Evolutionary conservation across 2,797 vertebrate genomes (phyloP), one percentile per base, ranked within the genome.

Genomic region (Enteromius treurensis): DNA sequence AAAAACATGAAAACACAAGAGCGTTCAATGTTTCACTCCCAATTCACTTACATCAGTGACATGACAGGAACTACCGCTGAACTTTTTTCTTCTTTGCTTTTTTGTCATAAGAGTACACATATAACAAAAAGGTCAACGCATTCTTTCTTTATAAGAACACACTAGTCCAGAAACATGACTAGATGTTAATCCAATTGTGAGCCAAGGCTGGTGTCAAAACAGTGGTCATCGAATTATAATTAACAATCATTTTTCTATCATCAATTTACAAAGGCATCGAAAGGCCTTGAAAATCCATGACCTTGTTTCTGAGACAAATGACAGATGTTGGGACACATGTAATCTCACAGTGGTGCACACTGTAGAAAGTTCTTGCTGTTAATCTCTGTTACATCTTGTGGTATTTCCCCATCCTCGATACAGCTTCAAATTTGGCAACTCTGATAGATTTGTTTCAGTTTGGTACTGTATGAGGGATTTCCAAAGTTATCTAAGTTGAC

Each of bases 1-100:
- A 67, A 82, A 82, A 68, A 42, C 45, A 80, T 42, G 11, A 74
- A 75, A 74, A 74, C 45, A 34, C 47, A 68, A 73, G n/a, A 37
- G 3, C 23, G 4, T 69, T 82, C 5, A 14, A 67, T 32, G 26
- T 45, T 42, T 13, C 13, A 32, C 34, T 68, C 47, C 37, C 6
- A 68, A 29, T 55, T 42, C 40, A 55, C 23, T 51, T 58, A 42
- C 69, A 70, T 60, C 6, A 40, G 42, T 81, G 21, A 64, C 17
- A 82, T 40, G 10, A 75, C 23, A 9, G 29, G 37, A 68, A 69
- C 32, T 29, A 13, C 37, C 23, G 67, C 34, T 42, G 42, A 74
- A 51, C 42, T 26, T 65, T 42, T 29, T 32, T n/a, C 65, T 42
- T 58, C 79, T 71, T 70, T 55, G 49, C 78, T 42, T 70, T 40